Conservation (phyloP, 2,113 vertebrate species). For the Myiozetetes cayanensis region DNA sequence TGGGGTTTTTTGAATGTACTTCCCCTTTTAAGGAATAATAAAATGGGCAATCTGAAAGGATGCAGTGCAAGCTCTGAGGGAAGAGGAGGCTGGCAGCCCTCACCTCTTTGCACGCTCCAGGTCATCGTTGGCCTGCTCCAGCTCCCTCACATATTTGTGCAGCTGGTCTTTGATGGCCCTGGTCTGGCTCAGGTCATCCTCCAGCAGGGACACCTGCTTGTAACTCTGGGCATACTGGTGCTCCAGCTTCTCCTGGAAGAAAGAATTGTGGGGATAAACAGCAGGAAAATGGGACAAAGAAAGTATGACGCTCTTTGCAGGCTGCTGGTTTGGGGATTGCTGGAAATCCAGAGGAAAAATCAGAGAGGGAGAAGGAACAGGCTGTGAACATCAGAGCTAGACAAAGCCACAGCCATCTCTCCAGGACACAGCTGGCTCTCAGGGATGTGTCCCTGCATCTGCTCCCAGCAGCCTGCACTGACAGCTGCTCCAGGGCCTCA, state of each 20-base stretch:
- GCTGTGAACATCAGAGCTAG: background rate
- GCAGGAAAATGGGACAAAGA: background rate
- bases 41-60: background rate
- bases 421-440: background rate
- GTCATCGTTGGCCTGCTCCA: slow-evolving; percentile 98
- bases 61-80: background rate
- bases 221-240: slow-evolving; percentile 96
- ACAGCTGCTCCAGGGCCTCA: slow-evolving; percentile 16
- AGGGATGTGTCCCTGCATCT: background rate
- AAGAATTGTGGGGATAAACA: background rate
- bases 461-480: background rate
- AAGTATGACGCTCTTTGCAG: background rate
- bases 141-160: slow-evolving; percentile 94
- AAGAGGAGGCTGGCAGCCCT: background rate
- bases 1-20: background rate
- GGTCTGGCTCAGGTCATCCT: slow-evolving; percentile 94
- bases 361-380: background rate
- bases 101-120: slow-evolving; percentile 97
- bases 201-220: slow-evolving; percentile 92
- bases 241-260: slow-evolving; percentile 91
- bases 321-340: background rate
- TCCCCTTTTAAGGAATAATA: background rate
- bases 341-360: background rate
- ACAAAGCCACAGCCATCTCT: background rate
- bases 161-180: slow-evolving; percentile 96